Conservation (phyloP, 2,888 invertebrate species). For the Drosophila mayaguana region DNA sequence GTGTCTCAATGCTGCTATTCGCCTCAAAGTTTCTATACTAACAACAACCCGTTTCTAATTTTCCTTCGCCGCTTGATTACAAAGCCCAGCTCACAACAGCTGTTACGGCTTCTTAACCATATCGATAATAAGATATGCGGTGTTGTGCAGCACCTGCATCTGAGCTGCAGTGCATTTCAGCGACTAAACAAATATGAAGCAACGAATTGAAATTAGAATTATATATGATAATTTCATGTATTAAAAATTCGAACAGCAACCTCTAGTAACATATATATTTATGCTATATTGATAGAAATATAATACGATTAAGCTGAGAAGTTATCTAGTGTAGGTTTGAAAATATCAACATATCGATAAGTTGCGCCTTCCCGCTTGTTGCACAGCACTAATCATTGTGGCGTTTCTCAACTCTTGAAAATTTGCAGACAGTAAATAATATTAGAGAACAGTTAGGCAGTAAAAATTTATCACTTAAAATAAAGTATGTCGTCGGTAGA, state of each 20-base stretch:
- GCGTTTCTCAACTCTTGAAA: slow-evolving; percentile 60
- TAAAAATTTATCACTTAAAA: slow-evolving; percentile 59
- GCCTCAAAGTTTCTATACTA: slow-evolving; percentile 63
- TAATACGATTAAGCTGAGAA: not conserved
- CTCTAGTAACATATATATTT: not conserved
- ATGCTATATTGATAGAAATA: not conserved
- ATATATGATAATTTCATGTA: not conserved
- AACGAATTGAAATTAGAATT: not conserved
- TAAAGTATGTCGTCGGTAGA: slow-evolving; percentile 80
- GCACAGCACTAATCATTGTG: slow-evolving; percentile 47
- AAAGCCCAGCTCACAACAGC: slow-evolving; percentile 70
- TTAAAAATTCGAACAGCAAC: not conserved
- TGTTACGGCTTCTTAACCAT: slow-evolving; percentile 33
- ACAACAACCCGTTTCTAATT: slow-evolving; percentile 66
- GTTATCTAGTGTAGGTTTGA: slow-evolving; percentile 7
- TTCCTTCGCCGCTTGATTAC: slow-evolving; percentile 51
- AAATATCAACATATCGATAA: slow-evolving; percentile 44
- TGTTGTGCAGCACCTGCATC: slow-evolving; percentile 37
- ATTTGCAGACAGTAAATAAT: slow-evolving; percentile 76
- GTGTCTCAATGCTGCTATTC: slow-evolving; percentile 24
- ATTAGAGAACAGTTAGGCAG: slow-evolving; percentile 57
- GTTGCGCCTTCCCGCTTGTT: slow-evolving; percentile 39
- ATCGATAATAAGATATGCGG: slow-evolving; percentile 47
- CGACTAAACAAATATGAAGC: not conserved
- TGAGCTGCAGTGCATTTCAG: not conserved